A percentile compares a stretch with the other conserved stretches of the same genome.
Conservation (phyloP, 2,113 vertebrate species). For the Hippocampus comes region DNA sequence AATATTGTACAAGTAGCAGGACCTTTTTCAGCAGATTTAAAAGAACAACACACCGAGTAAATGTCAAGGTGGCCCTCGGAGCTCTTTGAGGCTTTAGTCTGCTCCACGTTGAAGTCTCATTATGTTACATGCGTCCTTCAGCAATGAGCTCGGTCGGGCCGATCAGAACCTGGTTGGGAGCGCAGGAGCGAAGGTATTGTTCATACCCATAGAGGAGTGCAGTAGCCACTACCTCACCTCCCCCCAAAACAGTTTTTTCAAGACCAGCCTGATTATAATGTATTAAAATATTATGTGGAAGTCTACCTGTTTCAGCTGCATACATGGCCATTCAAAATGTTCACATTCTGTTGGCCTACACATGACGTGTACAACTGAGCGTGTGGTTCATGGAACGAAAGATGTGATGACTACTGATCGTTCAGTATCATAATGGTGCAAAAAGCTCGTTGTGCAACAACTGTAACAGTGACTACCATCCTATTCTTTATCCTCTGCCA, state of each 20-base stretch:
- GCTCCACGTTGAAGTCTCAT: slow-evolving; percentile 56
- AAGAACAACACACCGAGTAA: background rate
- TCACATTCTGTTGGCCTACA: too few species aligned
- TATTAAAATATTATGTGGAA: too few species aligned
- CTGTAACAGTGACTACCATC: too few species aligned
- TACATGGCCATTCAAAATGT: too few species aligned
- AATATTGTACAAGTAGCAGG: background rate
- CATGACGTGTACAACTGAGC: too few species aligned
- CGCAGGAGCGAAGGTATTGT: slow-evolving; percentile 65
- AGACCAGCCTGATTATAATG: too few species aligned
- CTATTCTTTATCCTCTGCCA: too few species aligned
- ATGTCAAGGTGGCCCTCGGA: slow-evolving; percentile 48
- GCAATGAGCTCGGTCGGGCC: slow-evolving; percentile 65
- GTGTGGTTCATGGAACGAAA: too few species aligned
- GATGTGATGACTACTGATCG: too few species aligned
- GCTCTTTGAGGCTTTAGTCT: slow-evolving; percentile 47
- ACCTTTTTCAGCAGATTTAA: background rate
- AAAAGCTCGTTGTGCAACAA: too few species aligned
- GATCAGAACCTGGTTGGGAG: slow-evolving; percentile 70
- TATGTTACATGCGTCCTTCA: slow-evolving; percentile 64
- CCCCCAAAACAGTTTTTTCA: slow-evolving; percentile 4
- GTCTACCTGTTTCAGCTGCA: too few species aligned
- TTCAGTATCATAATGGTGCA: too few species aligned
- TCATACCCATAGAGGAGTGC: slow-evolving; percentile 27
- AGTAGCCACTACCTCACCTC: slow-evolving; percentile 2